Conservation (phyloP, 2,113 vertebrate genomes). For the Aspiorhynchus laticeps region DNA sequence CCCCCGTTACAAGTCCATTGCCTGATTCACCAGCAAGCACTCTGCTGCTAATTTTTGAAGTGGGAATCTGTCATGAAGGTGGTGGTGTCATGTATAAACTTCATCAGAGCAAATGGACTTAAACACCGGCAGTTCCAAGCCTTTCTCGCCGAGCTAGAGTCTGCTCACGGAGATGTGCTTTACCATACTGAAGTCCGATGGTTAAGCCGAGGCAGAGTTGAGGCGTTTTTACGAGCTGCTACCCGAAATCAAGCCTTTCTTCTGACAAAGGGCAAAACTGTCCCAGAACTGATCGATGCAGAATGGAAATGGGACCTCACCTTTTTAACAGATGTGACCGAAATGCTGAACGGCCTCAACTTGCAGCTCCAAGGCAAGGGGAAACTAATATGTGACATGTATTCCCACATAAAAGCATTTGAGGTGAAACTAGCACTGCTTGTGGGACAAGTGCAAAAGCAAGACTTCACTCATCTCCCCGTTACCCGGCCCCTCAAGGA, state of each 20-base stretch:
- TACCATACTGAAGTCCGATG: slow-evolving; percentile 51
- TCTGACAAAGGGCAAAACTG: too few relatives aligned
- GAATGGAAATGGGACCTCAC: slow-evolving; percentile 56
- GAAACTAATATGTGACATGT: too few relatives aligned
- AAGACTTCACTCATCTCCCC: too few relatives aligned
- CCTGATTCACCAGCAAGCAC: slow-evolving; percentile 35
- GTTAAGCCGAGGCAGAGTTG: slow-evolving; percentile 43
- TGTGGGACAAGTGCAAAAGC: too few relatives aligned
- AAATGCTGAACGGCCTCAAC: slow-evolving; percentile 42
- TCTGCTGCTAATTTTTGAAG: slow-evolving; percentile 33
- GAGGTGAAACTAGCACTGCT: too few relatives aligned
- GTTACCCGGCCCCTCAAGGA: too few relatives aligned
- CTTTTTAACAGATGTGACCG: slow-evolving; percentile 49
- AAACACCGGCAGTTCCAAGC: slow-evolving; percentile 48
- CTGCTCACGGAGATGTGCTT: slow-evolving; percentile 51
- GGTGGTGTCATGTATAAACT: slow-evolving; percentile 55
- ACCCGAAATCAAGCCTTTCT: background rate
- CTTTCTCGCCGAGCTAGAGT: slow-evolving; percentile 23
- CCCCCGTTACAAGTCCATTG: background rate
- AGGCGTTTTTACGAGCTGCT: slow-evolving; percentile 48
- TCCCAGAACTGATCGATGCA: background rate
- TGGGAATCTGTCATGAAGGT: slow-evolving; percentile 52
- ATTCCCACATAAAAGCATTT: too few relatives aligned
- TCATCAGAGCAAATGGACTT: slow-evolving; percentile 38
- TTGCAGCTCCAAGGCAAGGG: too few relatives aligned